Conservation (phyloP, 92 coral and sea anemone genomes). For the Bergia sp. region DNA sequence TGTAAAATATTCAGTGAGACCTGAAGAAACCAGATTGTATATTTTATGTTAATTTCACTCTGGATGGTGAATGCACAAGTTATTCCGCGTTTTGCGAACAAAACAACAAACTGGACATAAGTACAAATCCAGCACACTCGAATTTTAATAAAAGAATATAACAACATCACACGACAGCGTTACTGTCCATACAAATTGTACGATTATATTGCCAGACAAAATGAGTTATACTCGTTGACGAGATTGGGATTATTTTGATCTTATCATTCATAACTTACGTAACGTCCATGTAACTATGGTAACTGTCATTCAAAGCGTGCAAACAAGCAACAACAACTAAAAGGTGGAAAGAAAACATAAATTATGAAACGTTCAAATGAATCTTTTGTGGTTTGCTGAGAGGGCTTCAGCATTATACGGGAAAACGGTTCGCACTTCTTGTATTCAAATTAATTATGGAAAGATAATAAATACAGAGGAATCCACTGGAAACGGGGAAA, state of each 20-base stretch:
- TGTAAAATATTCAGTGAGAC: no score
- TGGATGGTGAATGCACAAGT: no score
- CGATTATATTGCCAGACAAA: background rate
- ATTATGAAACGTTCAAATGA: background rate
- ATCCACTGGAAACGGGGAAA: background rate
- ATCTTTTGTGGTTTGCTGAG: background rate
- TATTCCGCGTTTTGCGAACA: background rate
- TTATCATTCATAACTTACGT: background rate
- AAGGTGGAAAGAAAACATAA: background rate
- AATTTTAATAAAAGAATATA: background rate
- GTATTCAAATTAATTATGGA: background rate
- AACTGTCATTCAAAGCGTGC: constrained; percentile 1
- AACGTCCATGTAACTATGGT: background rate
- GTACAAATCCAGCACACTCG: background rate
- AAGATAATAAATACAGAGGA: background rate
- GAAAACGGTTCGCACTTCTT: background rate
- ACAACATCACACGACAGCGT: background rate
- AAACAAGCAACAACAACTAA: background rate
- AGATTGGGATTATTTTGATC: no score
- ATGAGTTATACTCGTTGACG: background rate
- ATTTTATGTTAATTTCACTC: no score
- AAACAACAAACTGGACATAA: background rate
- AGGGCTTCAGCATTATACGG: background rate
- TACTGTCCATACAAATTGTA: background rate
- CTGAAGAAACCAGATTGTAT: no score